Base-by-base conservation (phyloP, 2,888 invertebrate species). In the Caenorhabditis angaria region DNA sequence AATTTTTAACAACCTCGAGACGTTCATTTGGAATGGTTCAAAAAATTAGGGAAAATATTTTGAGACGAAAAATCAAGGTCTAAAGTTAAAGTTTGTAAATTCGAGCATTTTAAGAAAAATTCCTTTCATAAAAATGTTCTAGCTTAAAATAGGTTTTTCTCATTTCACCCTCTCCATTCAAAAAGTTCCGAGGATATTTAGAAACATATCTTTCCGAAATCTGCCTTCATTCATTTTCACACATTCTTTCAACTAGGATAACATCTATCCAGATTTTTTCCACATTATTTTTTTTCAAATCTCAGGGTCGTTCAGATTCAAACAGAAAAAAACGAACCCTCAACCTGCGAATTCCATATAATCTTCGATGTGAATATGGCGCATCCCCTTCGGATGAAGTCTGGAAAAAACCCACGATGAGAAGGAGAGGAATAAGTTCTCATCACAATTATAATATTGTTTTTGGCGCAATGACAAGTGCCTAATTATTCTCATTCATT, bases 311-410 rank as follows among this genome's bases (percentile, higher is more conserved):
- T 14, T 14, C 4, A 41, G 20, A 18, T 32, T 29, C 4, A 22
- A 24, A 41, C 57, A 12, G 6, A 10, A 6, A 10, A 10, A 35
- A 48, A 48, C 51, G 25, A 24, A 80, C 76, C 70, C 77, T 75
- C 22, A 80, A 54, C 59, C 80, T 56, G 41, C 78, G 65, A 58
- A 80, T 80, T 6, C 80, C 80, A 59, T 78, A 80, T 12, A 80
- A 61, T 28, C 78, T 51, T 53, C 77, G 51, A 60, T 80, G 77
- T 12, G 78, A 78, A 28, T 68, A 69, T 22, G 78, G 76, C 5
- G 73, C 75, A 69, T 78, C 78, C 55, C 78, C 78, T 12, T 41
- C 41, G 3, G 10, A 12, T 18, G 41, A 10, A 12, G 41, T 41
- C 41, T 41, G 41, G 14, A 41, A 41, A 41, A 41, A 6, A 41